Conservation (phyloP, 2,888 invertebrate genomes). For the Cephus nigrinus region DNA sequence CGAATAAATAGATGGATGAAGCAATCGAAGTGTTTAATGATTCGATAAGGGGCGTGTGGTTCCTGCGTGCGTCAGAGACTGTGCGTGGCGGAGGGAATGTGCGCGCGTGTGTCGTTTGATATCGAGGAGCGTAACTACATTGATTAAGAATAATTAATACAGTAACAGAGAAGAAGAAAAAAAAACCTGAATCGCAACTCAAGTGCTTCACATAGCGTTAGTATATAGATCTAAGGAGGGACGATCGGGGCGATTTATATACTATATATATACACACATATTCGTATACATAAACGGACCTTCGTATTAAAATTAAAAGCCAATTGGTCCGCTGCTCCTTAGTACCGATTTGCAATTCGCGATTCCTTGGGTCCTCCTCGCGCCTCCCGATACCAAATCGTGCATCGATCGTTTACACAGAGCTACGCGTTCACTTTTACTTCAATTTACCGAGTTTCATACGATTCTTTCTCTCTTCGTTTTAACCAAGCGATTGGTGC, state of each 20-base stretch:
- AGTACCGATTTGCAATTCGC: not conserved
- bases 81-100: not conserved
- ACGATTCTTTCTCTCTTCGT: not conserved
- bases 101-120: slow-evolving; percentile 9
- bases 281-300: not conserved
- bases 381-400: not conserved
- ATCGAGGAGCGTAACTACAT: slow-evolving; percentile 25
- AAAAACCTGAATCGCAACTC: slow-evolving; percentile 38
- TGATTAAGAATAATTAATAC: slow-evolving; percentile 40
- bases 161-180: slow-evolving; percentile 21
- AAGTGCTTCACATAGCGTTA: slow-evolving; percentile 37
- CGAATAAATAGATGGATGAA: not conserved
- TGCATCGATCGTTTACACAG: not conserved
- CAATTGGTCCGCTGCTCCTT: not conserved
- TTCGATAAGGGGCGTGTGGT: not conserved
- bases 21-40: not conserved
- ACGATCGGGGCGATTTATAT: not conserved
- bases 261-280: not conserved
- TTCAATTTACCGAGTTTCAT: not conserved
- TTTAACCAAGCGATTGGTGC: not conserved
- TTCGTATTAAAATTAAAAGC: not conserved
- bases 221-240: slow-evolving; percentile 1
- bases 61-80: not conserved
- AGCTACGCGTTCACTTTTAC: not conserved
- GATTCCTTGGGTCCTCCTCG: not conserved